These are phyloP conservation scores for Elmis aenea DNA, from an alignment of 2,888 invertebrate species.

Conservation along the genomic window DNA sequence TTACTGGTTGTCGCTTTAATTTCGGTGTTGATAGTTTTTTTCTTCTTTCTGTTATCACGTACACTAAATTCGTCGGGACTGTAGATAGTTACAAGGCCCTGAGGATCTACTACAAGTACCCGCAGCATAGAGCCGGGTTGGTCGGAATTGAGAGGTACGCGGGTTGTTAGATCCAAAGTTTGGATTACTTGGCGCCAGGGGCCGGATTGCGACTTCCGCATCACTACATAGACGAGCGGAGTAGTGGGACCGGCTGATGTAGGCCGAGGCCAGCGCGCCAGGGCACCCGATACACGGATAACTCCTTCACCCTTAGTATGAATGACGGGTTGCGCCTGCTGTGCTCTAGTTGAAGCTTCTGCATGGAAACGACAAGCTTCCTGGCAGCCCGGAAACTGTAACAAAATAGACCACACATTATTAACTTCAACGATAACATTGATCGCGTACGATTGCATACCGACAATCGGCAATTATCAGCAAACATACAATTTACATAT, in stretches of 20 bases:
- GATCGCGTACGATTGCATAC: constrained; percentile 10
- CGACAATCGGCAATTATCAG: constrained; percentile 35
- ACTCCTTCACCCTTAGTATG: constrained; percentile 67
- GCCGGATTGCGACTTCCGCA: constrained; percentile 60
- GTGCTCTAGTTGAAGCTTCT: constrained; percentile 54
- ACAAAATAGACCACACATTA: constrained; percentile 29
- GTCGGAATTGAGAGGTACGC: constrained; percentile 61
- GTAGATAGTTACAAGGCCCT: constrained; percentile 65
- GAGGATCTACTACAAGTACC: constrained; percentile 65
- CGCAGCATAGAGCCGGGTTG: constrained; percentile 56
- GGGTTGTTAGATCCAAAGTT: constrained; percentile 59
- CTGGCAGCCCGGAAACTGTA: constrained; percentile 68
- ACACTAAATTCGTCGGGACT: constrained; percentile 60
- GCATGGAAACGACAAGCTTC: constrained; percentile 66
- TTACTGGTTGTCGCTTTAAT: constrained; percentile 51
- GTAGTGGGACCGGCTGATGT: constrained; percentile 52
- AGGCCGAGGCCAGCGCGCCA: constrained; percentile 62
- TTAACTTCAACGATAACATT: constrained; percentile 3
- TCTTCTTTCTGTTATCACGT: constrained; percentile 41
- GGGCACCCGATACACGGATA: constrained; percentile 57
- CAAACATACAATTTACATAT: constrained; percentile 36
- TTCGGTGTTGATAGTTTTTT: constrained; percentile 50
- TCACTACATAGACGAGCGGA: constrained; percentile 64
- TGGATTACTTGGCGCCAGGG: constrained; percentile 65
- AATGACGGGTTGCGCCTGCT: constrained; percentile 64